These are phyloP conservation scores for Sceloporus undulatus DNA, from an alignment of 2,113 vertebrate genomes.

Conservation along the genomic window DNA sequence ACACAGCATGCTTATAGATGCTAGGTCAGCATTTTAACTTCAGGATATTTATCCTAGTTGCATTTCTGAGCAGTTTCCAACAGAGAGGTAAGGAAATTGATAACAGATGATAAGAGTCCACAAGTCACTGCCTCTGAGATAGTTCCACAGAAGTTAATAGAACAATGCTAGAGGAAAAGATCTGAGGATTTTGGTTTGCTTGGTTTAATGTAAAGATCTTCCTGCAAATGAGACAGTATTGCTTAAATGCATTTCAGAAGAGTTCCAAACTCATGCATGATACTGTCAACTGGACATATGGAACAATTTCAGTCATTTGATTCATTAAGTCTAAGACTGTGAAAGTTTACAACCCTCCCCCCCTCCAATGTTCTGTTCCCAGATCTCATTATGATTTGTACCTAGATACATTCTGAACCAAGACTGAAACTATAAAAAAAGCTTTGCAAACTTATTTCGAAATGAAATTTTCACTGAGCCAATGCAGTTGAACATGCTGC, in stretches of 20 bases:
- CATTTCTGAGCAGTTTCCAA: slow-evolving; percentile 33
- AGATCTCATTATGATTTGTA: not conserved
- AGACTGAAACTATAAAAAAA: not conserved
- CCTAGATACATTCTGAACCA: not conserved
- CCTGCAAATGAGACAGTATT: not conserved
- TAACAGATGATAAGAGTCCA: not conserved
- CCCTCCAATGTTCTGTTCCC: not conserved
- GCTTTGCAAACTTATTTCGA: too few species aligned
- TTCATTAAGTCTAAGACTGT: not conserved
- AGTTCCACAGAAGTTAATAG: not conserved
- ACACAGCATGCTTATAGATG: slow-evolving; percentile 8
- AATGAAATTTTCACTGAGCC: not conserved
- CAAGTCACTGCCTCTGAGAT: not conserved
- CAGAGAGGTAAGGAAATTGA: slow-evolving; percentile 17
- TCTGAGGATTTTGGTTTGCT: not conserved
- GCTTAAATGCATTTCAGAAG: not conserved
- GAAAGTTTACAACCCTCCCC: not conserved
- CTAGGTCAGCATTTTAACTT: slow-evolving; percentile 27
- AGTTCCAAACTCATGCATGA: not conserved
- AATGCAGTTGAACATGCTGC: not conserved
- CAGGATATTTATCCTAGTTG: slow-evolving; percentile 15
- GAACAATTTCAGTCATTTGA: slow-evolving; percentile 12
- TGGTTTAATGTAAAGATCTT: not conserved
- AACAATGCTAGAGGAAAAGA: not conserved
- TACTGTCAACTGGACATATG: not conserved